These are phyloP conservation scores for Myodes glareolus DNA, from an alignment of 2,113 vertebrate species.

Conservation along the genomic window DNA sequence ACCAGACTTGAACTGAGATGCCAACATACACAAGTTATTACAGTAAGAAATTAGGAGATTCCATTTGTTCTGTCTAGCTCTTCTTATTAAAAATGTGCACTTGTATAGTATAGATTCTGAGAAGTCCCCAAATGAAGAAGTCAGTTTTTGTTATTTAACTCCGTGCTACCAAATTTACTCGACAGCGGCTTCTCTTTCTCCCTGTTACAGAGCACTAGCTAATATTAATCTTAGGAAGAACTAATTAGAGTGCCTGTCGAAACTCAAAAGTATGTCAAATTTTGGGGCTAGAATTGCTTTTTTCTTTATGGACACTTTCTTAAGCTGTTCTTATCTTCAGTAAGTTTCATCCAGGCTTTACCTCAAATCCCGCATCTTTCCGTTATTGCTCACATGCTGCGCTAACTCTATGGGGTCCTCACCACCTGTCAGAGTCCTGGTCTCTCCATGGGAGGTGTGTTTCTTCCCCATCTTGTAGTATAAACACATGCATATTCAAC, in stretches of 20 bases:
- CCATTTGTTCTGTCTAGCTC: not conserved
- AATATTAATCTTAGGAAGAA: slow-evolving; percentile 5
- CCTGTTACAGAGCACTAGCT: not conserved
- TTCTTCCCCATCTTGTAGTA: not conserved
- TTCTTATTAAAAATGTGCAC: not conserved
- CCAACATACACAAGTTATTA: not conserved
- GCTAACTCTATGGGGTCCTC: fast-evolving
- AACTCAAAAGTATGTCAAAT: not conserved
- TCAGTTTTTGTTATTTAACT: slow-evolving; percentile 5
- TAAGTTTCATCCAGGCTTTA: not conserved
- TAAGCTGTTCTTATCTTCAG: not conserved
- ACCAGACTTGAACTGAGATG: not conserved
- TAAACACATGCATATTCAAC: not conserved
- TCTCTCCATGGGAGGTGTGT: not conserved
- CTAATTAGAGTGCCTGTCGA: not conserved
- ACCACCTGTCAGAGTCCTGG: fast-evolving
- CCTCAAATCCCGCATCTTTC: not conserved
- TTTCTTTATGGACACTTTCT: not conserved
- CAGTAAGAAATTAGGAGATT: not conserved
- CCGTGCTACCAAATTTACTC: not conserved
- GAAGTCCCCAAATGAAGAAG: not conserved
- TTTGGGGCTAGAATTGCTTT: not conserved
- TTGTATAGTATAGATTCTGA: not conserved
- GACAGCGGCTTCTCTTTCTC: not conserved
- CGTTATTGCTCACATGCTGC: not conserved